Evolutionary conservation across 2,797 vertebrate genomes (phyloP), one percentile per base, ranked within the genome.

Genomic region (Chromobotia macracanthus): DNA sequence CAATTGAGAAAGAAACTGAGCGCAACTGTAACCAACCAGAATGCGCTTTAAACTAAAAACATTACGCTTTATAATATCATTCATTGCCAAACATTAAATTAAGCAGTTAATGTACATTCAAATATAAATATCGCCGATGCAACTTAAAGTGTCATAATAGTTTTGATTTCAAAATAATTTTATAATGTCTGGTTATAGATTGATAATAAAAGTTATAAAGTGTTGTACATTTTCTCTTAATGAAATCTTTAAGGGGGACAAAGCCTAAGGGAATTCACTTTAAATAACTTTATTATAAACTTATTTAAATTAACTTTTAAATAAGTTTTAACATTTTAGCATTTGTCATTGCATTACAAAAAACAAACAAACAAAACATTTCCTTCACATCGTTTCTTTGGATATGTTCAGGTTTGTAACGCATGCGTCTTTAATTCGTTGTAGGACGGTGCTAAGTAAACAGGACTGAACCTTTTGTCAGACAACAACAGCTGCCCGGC

Each of bases 381-480:
- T 82, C 82, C 83, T 19, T 67, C 65, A 64, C 79, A 77, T 65
- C 83, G 87, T 89, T 89, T 87, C 55, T 82, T 80, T 85, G 75
- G 91, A 88, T 92, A 91, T 91, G 82, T 88, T 91, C 93, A 91
- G 93, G 92, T 89, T 87, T 85, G 89, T 86, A 72, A 89, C 89
- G 87, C 87, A 86, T 85, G 86, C 89, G 92, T 92, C 65, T 90
- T 82, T 91, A 90, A 87, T 89, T 88, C 89, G 92, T 93, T 91
- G 91, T 84, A 92, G 92, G 93, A 93, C 87, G 91, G 92, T 91
- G 91, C 92, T 93, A 95, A 96, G 94, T 95, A 95, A 97, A 97
- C 95, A 96, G 91, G 87, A 90, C 92, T 91, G 90, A 88, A 92
- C 91, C 93, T 91, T 96, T 97, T 96, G 95, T 95, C 91, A 87